Evolutionary conservation across 2,113 vertebrate species (phyloP), one percentile per base, ranked within the genome.

Genomic region (Catharus minimus): DNA sequence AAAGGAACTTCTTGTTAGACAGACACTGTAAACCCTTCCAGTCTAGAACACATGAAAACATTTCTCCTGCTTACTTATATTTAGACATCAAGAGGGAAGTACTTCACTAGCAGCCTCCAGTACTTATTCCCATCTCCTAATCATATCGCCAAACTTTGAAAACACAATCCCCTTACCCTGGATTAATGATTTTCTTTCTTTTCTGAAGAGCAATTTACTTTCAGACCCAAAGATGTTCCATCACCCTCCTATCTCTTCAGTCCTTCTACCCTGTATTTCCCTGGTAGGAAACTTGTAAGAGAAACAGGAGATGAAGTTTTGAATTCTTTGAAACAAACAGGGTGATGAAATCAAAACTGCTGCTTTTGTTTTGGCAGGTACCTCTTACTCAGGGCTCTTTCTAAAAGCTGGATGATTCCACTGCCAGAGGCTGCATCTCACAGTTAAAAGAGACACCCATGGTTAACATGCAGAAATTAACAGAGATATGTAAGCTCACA

Each of bases 201-300:
- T 65, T 21, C 22, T 41, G 41, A 61, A 44, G 5, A 73, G 7
- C 7, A 30, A 2, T 14, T 21, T 57, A 15, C 1, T 44, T 4
- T 78, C 47, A 53, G 32, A 23, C 12, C 64, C 24, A 15, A 62
- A 65, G 5, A 7, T 73, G 5, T 36, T 78, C 32, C 21, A 7
- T 12, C 8, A 57, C 15, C 2, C 4, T 28, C 5, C 10, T 23
- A 0, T 22, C 7, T 57, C 14, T 53, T 43, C 1, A 0, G 22
- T 13, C 26, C 10, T 19, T 12, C 2, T 32, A 17, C 1, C 2
- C 2, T 56, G 11, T 8, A 30, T 4, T 47, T 65, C 44, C 3
- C 10, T 44, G 20, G 6, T 65, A n/a, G 19, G 7, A 38, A 38
- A 47, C 10, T 43, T 43, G 15, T 13, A 66, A 53, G 5, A 4